Evolutionary conservation across 92 coral and sea anemone species (phyloP).

Genomic region (Porites lobata): DNA sequence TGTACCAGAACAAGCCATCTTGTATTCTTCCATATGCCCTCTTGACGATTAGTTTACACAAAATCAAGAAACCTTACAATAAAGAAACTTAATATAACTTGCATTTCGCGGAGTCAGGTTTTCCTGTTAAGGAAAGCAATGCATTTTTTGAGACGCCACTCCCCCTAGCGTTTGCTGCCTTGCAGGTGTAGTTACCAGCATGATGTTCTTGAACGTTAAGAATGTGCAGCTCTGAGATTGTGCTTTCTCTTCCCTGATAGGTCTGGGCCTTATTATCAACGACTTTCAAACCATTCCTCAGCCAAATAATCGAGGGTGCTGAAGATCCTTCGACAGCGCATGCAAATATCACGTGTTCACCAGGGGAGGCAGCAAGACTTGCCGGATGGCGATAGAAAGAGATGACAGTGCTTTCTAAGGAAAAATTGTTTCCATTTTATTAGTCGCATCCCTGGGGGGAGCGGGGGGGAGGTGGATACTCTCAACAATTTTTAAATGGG

Average conservation of each 20-base stretch:
- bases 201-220: constrained; percentile 6
- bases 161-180: constrained; percentile 13
- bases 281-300: constrained; percentile 24
- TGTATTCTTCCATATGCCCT: too few relatives aligned
- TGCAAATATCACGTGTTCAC: constrained; percentile 20
- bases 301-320: constrained; percentile 56
- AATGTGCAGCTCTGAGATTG: constrained; percentile 14
- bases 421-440: too few relatives aligned
- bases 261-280: constrained; percentile 1
- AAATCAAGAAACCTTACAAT: too few relatives aligned
- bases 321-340: constrained; percentile 55
- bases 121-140: constrained; percentile 12
- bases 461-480: too few relatives aligned
- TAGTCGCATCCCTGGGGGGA: too few relatives aligned
- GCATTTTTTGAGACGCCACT: constrained; percentile 1
- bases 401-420: background rate
- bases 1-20: too few relatives aligned
- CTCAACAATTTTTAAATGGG: too few relatives aligned
- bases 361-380: constrained; percentile 21
- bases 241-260: background rate
- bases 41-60: too few relatives aligned
- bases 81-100: too few relatives aligned
- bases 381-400: constrained; percentile 12
- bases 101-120: background rate
- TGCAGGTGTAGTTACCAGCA: constrained; percentile 29